Percentiles rank a stretch among this genome's conserved stretches.
Conservation (phyloP, 2,797 vertebrate species). For the Emydoidea blandingii region DNA sequence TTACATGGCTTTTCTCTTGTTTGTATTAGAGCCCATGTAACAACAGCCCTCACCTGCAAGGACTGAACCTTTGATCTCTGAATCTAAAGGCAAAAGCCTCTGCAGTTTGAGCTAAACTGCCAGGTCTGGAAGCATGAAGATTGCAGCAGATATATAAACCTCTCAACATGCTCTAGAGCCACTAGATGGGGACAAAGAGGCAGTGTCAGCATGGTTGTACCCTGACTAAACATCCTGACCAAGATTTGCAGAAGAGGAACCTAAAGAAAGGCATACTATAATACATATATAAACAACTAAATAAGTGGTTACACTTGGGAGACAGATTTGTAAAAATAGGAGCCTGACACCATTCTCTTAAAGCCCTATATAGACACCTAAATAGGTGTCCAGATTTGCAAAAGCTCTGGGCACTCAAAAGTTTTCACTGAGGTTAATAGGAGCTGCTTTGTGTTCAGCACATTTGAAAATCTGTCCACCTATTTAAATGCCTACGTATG, state of each 20-base stretch:
- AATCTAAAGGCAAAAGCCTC: slow-evolving; percentile 55
- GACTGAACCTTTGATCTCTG: slow-evolving; percentile 39
- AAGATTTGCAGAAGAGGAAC: slow-evolving; percentile 22
- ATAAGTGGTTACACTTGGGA: slow-evolving; percentile 14
- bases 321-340: slow-evolving; percentile 33
- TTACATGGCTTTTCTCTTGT: slow-evolving; percentile 23
- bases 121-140: slow-evolving; percentile 47
- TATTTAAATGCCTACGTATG: not conserved
- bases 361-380: not conserved
- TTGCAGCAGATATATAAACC: slow-evolving; percentile 47
- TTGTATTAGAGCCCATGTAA: not conserved
- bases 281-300: not conserved
- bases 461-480: not conserved
- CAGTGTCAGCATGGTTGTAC: slow-evolving; percentile 38
- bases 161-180: slow-evolving; percentile 44
- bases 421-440: not conserved
- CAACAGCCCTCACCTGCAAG: slow-evolving; percentile 4
- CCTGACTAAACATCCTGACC: not conserved
- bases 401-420: not conserved
- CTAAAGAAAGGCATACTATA: not conserved
- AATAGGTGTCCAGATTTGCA: not conserved
- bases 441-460: not conserved
- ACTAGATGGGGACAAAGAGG: not conserved
- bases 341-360: slow-evolving; percentile 40
- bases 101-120: slow-evolving; percentile 56